Conservation (phyloP, 1,140 invertebrate species). For the Pollicipes pollicipes region DNA sequence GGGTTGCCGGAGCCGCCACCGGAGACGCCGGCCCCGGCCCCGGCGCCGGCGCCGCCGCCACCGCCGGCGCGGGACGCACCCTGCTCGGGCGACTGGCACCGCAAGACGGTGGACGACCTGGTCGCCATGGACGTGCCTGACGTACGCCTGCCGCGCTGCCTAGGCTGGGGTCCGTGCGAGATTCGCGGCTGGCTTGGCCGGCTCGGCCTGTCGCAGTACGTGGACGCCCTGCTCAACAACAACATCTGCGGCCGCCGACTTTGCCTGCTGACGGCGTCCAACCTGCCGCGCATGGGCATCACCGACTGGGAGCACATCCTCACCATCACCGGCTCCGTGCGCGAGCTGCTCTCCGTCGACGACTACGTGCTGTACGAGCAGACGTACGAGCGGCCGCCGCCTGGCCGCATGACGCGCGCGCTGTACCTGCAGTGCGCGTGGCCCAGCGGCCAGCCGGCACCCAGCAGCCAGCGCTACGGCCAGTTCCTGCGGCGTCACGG, state of each 20-base stretch:
- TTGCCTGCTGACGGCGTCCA: background rate
- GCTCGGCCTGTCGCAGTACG: background rate
- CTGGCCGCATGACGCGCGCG: background rate
- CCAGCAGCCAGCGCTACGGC: background rate
- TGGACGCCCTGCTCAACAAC: background rate
- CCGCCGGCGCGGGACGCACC: background rate
- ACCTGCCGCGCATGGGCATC: conserved; percentile 1
- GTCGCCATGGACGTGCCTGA: background rate
- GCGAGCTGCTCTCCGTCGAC: background rate
- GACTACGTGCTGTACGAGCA: background rate
- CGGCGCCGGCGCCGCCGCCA: background rate
- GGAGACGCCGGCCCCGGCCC: too few species aligned
- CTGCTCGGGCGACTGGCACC: conserved; percentile 3
- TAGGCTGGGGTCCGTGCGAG: background rate
- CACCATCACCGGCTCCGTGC: background rate
- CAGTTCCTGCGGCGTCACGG: background rate
- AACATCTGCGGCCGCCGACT: background rate
- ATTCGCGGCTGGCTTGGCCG: background rate
- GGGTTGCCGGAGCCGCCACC: too few species aligned
- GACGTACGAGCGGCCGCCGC: background rate
- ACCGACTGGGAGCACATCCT: background rate
- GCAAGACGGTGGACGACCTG: background rate
- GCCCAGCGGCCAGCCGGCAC: background rate
- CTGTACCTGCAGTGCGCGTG: background rate
- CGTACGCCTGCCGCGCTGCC: background rate